Percentiles rank a stretch among this genome's conserved stretches.
These are phyloP conservation scores for Heliornis fulica DNA, from an alignment of 2,113 vertebrate genomes.

Conservation along the genomic window DNA sequence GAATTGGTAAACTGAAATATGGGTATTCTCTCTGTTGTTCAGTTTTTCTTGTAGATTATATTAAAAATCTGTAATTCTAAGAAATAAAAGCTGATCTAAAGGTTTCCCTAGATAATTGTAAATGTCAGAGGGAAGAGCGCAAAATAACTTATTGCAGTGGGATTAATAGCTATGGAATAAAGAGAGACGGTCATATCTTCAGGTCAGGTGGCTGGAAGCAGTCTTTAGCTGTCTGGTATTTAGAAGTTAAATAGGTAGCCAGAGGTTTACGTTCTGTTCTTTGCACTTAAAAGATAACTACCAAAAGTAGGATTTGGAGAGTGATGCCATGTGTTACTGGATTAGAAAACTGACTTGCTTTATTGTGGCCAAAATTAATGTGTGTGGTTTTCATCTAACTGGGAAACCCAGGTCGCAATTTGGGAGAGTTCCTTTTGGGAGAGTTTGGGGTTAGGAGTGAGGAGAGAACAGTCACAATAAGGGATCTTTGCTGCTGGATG, in stretches of 20 bases:
- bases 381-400: accelerated
- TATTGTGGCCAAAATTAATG: background rate
- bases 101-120: background rate
- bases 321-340: background rate
- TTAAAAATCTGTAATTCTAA: background rate
- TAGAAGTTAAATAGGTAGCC: background rate
- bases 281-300: background rate
- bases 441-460: background rate
- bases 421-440: background rate
- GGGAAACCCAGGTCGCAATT: background rate
- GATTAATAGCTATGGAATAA: background rate
- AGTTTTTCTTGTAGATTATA: background rate
- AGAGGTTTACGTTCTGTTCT: background rate
- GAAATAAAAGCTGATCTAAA: background rate
- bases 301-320: background rate
- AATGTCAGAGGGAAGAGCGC: background rate
- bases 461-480: background rate
- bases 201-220: background rate
- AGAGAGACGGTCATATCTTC: background rate
- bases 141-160: background rate
- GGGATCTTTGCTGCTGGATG: background rate
- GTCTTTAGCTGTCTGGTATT: background rate
- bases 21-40: background rate
- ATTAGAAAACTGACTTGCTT: background rate
- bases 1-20: background rate